Evolutionary conservation across 2,888 invertebrate genomes (phyloP).

Genomic region (Chouioia cunea): DNA sequence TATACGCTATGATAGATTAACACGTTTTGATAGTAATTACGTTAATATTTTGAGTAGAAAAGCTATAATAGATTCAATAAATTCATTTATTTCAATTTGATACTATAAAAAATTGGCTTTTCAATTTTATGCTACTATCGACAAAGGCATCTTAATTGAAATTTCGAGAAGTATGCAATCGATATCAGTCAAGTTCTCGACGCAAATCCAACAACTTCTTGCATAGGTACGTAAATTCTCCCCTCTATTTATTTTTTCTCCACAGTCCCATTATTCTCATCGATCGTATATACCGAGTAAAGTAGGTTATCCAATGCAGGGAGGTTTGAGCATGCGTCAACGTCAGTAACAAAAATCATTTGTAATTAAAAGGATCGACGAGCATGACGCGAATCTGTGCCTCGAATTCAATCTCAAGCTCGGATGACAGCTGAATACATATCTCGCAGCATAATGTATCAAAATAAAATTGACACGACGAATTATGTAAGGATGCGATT

Average conservation of each 20-base stretch:
- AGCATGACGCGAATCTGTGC: slow-evolving; percentile 27
- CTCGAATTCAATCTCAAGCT: slow-evolving; percentile 44
- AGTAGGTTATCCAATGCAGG: slow-evolving; percentile 4
- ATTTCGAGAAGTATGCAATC: too few species aligned
- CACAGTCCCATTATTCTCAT: neutral
- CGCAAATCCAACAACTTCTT: too few species aligned
- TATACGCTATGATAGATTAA: too few species aligned
- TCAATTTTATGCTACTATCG: too few species aligned
- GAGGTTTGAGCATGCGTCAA: slow-evolving; percentile 34
- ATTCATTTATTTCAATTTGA: too few species aligned
- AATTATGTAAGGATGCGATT: slow-evolving; percentile 38
- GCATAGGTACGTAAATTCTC: neutral
- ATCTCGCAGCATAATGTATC: too few species aligned
- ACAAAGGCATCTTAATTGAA: too few species aligned
- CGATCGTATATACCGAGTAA: neutral
- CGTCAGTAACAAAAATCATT: slow-evolving; percentile 43
- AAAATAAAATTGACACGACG: slow-evolving; percentile 39
- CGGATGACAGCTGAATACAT: slow-evolving; percentile 45
- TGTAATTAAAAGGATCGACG: slow-evolving; percentile 43
- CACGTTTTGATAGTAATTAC: too few species aligned
- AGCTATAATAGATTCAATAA: too few species aligned
- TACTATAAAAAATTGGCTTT: too few species aligned
- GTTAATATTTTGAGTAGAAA: too few species aligned
- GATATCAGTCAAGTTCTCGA: too few species aligned
- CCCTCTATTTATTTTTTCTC: neutral